Evolutionary conservation across 2,113 vertebrate species (phyloP).

Genomic region (Clinocottus analis): DNA sequence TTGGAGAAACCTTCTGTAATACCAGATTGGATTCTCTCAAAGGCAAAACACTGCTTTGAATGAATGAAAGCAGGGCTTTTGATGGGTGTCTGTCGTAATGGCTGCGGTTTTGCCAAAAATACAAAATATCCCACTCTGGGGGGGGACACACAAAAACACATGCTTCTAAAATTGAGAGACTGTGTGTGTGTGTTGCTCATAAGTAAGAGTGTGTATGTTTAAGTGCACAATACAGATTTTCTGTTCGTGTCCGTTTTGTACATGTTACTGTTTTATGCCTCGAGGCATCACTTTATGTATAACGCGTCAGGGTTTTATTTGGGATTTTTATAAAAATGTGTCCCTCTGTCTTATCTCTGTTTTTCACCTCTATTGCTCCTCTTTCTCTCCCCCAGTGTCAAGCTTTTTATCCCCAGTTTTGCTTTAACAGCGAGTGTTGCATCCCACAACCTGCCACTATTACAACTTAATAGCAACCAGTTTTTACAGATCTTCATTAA

Average conservation of each 20-base stretch:
- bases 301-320: conserved; percentile 28
- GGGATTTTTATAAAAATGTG: conserved; percentile 18
- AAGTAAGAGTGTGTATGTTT: conserved; percentile 3
- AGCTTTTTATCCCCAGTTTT: conserved; percentile 5
- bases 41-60: conserved; percentile 47
- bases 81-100: conserved; percentile 49
- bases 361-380: not conserved
- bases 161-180: conserved; percentile 41
- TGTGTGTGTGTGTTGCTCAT: not conserved
- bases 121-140: conserved; percentile 48
- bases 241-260: conserved; percentile 13
- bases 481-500: conserved; percentile 17
- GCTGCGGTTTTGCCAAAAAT: conserved; percentile 46
- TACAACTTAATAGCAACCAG: not conserved
- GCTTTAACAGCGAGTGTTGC: conserved; percentile 7
- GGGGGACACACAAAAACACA: conserved; percentile 23
- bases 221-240: conserved; percentile 14
- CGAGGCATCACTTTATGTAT: conserved; percentile 16
- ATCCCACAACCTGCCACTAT: conserved; percentile 4
- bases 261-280: conserved; percentile 4
- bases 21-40: conserved; percentile 45
- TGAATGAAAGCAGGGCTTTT: conserved; percentile 63
- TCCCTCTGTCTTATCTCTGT: not conserved
- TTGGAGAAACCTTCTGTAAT: conserved; percentile 34
- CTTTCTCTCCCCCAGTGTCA: conserved; percentile 26